Base-by-base conservation (phyloP, 2,888 invertebrate genomes). In the Drosophila barbarae region DNA sequence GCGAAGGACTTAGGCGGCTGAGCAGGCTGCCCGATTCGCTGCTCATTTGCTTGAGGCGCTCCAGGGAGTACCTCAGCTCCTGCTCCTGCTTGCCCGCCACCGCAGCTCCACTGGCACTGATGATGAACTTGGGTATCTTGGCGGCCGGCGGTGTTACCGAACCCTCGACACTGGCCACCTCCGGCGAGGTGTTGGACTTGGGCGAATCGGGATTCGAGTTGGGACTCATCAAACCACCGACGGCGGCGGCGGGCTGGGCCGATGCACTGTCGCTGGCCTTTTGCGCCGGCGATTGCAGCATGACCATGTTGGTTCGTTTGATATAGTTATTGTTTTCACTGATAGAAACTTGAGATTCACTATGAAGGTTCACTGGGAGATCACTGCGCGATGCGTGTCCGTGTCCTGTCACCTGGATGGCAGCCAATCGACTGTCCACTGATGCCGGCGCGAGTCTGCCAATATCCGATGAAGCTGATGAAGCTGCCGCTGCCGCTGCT, bases 191-290 rank as follows among this genome's bases (percentile, higher is more conserved):
- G 52, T 89, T 89, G 4, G 89, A 89, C 55, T 88, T 89, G 52
- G 90, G 90, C 6, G 90, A 90, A 44, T 87, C 88, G 3, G 90
- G 89, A 71, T 86, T 87, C 5, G 89, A 89, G 38, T 88, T 87
- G 47, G 90, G 90, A 77, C 89, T 89, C 78, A 89, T 76, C 47
- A 88, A 86, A 41, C 84, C 84, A 52, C 85, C 84, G 73, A 86
- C 76, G 71, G 86, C 76, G 68, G 86, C 76, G 36, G 84, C 73
- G 12, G 77, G 65, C 36, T 72, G 73, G 12, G 70, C 47, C 30
- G 86, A 67, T 71, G 75, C 63, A 70, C 72, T 81, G 32, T 81
- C 81, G 58, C 73, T 81, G 36, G 80, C 71, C 66, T 82, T 86
- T 83, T 72, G 86, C 75, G 71, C 83, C 53, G 87, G 87, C 71